Percentiles rank a stretch among this genome's conserved stretches.
These are phyloP conservation scores for Myopa tessellatipennis DNA, from an alignment of 2,888 invertebrate genomes.

Conservation along the genomic window DNA sequence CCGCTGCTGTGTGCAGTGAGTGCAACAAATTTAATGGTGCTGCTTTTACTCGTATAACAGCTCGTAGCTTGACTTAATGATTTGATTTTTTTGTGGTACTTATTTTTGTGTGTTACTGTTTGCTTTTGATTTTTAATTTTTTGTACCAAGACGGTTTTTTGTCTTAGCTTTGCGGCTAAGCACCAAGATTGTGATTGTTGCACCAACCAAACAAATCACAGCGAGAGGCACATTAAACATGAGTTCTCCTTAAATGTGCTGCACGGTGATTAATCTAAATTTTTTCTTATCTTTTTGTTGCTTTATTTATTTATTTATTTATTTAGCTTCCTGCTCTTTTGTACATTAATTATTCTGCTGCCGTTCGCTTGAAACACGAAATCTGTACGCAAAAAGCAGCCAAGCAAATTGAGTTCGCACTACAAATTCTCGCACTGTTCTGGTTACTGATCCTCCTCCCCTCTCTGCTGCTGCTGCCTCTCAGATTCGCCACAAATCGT, in stretches of 20 bases:
- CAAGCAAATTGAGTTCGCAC: conserved; percentile 49
- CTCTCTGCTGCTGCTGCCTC: not conserved
- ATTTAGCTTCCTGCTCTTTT: conserved; percentile 5
- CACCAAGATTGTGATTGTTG: conserved; percentile 1
- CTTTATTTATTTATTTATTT: conserved; percentile 34
- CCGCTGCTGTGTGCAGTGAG: conserved; percentile 55
- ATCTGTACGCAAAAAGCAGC: conserved; percentile 60
- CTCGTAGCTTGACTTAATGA: conserved; percentile 48
- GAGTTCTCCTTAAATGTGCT: conserved; percentile 43
- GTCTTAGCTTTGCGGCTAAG: too few relatives aligned
- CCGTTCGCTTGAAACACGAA: conserved; percentile 12
- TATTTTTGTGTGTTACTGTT: not conserved
- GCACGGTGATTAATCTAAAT: conserved; percentile 55
- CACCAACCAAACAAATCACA: conserved; percentile 6
- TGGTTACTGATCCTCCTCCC: conserved; percentile 18
- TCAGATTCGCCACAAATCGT: not conserved
- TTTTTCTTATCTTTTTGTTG: conserved; percentile 51
- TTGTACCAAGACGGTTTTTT: not conserved
- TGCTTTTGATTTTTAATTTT: not conserved
- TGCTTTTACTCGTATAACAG: conserved; percentile 33
- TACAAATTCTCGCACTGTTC: conserved; percentile 32
- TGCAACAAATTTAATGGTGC: conserved; percentile 61
- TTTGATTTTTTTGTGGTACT: not conserved
- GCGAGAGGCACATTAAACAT: not conserved
- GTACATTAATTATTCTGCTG: conserved; percentile 26